Evolutionary conservation across 2,113 vertebrate genomes (phyloP).

Genomic region (Propithecus coquereli): DNA sequence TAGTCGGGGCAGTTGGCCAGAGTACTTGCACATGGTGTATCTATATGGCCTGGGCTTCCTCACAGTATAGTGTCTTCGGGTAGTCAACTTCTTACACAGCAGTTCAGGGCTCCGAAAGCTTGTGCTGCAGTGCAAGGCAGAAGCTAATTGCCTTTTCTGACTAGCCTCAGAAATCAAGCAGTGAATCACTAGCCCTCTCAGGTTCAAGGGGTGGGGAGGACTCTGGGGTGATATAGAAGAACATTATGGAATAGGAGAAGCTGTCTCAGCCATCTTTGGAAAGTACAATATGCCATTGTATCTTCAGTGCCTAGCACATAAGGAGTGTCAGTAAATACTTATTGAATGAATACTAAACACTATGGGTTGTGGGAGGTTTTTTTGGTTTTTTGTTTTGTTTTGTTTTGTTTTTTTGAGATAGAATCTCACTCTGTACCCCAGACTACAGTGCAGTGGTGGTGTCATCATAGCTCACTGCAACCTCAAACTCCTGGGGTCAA

Average conservation of each 20-base stretch:
- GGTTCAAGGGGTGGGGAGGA: not conserved
- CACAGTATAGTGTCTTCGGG: not conserved
- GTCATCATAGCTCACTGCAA: not conserved
- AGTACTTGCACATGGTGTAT: not conserved
- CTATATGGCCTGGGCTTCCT: not conserved
- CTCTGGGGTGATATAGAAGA: not conserved
- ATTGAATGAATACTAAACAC: not conserved
- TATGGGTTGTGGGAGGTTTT: not conserved
- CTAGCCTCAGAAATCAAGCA: not conserved
- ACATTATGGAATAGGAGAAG: not conserved
- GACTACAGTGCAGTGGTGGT: not conserved
- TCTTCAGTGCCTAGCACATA: not conserved
- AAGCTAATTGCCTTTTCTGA: not conserved
- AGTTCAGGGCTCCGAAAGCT: not conserved
- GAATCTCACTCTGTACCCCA: not conserved
- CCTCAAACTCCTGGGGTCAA: not conserved
- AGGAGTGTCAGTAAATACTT: not conserved
- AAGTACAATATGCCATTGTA: not conserved
- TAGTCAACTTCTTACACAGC: not conserved
- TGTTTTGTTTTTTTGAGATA: not conserved
- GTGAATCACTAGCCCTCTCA: not conserved
- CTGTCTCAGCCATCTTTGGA: slow-evolving; percentile 1
- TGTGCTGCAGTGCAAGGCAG: not conserved
- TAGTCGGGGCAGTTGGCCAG: not conserved
- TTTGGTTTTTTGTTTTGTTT: not conserved